Percentiles rank a stretch among this genome's conserved stretches.
Evolutionary conservation across 2,797 vertebrate genomes (phyloP).

Genomic region (Neosilurus hyrtlii): DNA sequence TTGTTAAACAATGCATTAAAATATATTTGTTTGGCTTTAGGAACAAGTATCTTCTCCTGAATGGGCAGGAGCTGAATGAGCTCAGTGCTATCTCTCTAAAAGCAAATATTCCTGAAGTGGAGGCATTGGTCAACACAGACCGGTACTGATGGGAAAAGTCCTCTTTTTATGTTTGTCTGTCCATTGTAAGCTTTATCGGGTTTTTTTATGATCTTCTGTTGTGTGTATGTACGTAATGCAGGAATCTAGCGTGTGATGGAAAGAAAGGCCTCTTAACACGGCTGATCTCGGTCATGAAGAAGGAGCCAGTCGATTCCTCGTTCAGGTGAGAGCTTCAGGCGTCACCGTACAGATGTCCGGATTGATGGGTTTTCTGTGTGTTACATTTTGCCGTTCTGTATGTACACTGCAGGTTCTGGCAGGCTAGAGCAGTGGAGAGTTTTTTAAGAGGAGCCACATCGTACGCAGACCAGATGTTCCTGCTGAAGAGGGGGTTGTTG

Average conservation of each 20-base stretch:
- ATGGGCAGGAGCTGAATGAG: constrained; percentile 94
- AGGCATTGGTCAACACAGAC: constrained; percentile 95
- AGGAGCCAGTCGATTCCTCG: constrained; percentile 93
- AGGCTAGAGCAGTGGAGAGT: constrained; percentile 96
- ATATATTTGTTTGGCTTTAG: constrained; percentile 65
- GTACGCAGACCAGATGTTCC: constrained; percentile 98
- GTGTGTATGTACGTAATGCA: constrained; percentile 45
- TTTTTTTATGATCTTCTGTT: background rate
- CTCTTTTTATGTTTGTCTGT: background rate
- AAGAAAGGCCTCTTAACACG: constrained; percentile 94
- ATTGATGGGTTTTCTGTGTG: background rate
- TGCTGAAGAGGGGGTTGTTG: constrained; percentile 91
- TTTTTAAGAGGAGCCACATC: constrained; percentile 96
- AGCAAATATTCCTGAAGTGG: constrained; percentile 97
- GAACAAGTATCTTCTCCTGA: constrained; percentile 96
- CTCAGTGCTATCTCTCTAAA: constrained; percentile 95
- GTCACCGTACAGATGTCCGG: background rate
- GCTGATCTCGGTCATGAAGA: constrained; percentile 96
- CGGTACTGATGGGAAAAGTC: constrained; percentile 66
- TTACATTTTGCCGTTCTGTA: background rate
- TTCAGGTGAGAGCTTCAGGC: constrained; percentile 79
- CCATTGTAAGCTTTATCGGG: background rate
- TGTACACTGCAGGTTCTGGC: constrained; percentile 86
- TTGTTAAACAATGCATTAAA: background rate
- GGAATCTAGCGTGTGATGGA: constrained; percentile 94